Conservation (phyloP, 2,113 vertebrate genomes). For the Salminus brasiliensis region DNA sequence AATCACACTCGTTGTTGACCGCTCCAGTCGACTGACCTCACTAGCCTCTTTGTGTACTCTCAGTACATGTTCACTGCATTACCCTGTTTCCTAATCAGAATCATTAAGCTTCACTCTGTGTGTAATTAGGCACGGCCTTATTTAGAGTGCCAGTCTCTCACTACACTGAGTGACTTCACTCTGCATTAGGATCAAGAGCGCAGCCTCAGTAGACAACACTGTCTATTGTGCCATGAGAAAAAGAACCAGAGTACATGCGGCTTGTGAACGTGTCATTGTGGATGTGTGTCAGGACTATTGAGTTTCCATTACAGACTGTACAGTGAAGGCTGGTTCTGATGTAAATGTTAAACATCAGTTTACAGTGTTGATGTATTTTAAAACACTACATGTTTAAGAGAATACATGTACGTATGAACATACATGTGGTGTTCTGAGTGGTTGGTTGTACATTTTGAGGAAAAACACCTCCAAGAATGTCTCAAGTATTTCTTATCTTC, state of each 20-base stretch:
- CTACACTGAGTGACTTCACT: constrained; percentile 19
- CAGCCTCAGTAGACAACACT: constrained; percentile 4
- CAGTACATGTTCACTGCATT: constrained; percentile 10
- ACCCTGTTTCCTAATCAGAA: constrained; percentile 30
- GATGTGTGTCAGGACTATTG: background rate
- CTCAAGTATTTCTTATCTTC: no score
- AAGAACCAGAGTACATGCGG: background rate
- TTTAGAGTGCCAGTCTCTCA: constrained; percentile 33
- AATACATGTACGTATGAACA: no score
- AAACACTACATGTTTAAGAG: no score
- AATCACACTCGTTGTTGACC: background rate
- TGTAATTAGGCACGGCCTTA: constrained; percentile 28
- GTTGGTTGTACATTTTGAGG: no score
- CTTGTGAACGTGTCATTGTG: background rate
- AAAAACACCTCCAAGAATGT: no score
- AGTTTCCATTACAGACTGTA: background rate
- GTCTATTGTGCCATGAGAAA: constrained; percentile 12
- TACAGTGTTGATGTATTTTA: no score
- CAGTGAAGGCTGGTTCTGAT: no score
- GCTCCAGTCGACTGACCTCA: constrained; percentile 3
- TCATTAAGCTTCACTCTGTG: constrained; percentile 34
- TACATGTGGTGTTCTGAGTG: no score
- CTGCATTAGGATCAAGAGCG: constrained; percentile 16
- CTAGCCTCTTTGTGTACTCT: constrained; percentile 6
- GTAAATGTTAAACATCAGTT: no score